Evolutionary conservation across 2,888 invertebrate genomes (phyloP), one percentile per base, ranked within the genome.

Genomic region (Hydriomena furcata): DNA sequence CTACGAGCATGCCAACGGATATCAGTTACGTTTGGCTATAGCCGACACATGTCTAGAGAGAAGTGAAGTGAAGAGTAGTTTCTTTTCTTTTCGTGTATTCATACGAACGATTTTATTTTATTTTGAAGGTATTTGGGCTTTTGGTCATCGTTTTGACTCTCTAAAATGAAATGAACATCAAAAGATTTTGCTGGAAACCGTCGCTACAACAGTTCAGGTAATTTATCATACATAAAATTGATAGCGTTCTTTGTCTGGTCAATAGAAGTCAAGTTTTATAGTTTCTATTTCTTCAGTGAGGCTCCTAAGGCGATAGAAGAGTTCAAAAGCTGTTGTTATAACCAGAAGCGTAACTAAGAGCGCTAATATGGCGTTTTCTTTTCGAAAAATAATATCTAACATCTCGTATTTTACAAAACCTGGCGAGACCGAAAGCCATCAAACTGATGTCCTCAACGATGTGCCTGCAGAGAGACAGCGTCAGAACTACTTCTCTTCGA

Each of bases 351-450:
- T 8, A 30, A 47, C 31, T 23, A 47, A 27, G 36, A 27, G 31
- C 46, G 8, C 5, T 28, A 73, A 62, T 65, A 90, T 90, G 90
- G 84, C 89, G 76, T 90, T 89, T 67, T 84, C 90, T 1, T 60
- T 90, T 37, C 66, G 85, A 55, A 86, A 82, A 66, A 90, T 90
- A 73, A 68, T 89, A 41, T 87, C 87, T 3, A 88, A 86, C 55
- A 90, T 89, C 34, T 79, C 71, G 1, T 90, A 89, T 59, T 90
- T 90, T 53, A 76, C 86, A 12, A 87, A 86, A 59, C 65, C 84
- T 5, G 84, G 68, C 0, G 77, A 76, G 0, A 60, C 51, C 2
- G 61, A 50, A 23, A 47, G 31, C n/a, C 49, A 52, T 0, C 60
- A 62, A 1, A 55, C 55, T 1, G 17, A 34, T 2, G 5, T 23